Base-by-base conservation (phyloP, 2,113 vertebrate species). In the Urocitellus parryii region DNA sequence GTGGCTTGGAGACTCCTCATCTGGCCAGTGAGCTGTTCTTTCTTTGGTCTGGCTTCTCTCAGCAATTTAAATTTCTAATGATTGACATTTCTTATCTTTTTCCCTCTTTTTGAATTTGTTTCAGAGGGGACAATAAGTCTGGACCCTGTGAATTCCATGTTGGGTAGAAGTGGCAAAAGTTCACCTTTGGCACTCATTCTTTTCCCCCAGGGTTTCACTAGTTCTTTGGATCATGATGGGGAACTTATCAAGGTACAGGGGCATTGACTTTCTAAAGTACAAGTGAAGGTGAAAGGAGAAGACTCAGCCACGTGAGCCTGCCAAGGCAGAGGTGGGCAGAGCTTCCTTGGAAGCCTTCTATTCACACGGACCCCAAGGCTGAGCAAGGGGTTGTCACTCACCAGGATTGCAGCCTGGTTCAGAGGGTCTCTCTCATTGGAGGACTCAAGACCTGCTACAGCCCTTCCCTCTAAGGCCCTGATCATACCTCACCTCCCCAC, bases 311-410 rank as follows among this genome's bases (percentile, higher is more conserved):
- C 34, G 27, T 6, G 8, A 68, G 61, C 24, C 32, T n/a, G 29
- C 11, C 25, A 63, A 24, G 18, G 11, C 16, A n/a, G 56, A 20
- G 13, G 2, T 1, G 8, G 18, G 13, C 65, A 48, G 16, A 74
- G 37, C 34, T 24, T 63, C 0, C 6, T 27, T 25, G 24, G 2
- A 18, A 73, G 20, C 29, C 58, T 76, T 32, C 63, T 37, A 56
- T 16, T 72, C 51, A 22, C 27, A 11, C 42, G 22, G 5, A 25
- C 61, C 39, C 9, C 14, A 4, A 17, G 16, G 39, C 53, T 45
- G 27, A 39, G 24, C 24, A 8, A 61, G 5, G 18, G 17, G 6
- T 29, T 68, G 4, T 42, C 8, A 2, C 1, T 2, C 1, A 24
- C 32, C 8, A 42, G 61, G 11, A 72, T 39, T 76, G 25, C 29